These are phyloP conservation scores for Apeltes quadracus DNA, from an alignment of 2,113 vertebrate genomes.

Conservation along the genomic window DNA sequence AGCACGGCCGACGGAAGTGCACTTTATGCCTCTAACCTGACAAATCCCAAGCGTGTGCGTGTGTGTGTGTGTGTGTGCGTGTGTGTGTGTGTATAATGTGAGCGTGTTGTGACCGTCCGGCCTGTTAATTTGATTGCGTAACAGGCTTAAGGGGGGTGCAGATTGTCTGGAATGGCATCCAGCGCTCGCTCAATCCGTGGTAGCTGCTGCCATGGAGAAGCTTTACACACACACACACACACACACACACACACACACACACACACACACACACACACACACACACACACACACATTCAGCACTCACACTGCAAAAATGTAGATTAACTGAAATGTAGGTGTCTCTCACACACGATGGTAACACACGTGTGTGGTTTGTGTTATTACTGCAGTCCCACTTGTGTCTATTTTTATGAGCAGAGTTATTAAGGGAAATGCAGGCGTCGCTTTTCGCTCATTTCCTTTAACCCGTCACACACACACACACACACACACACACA, in stretches of 20 bases:
- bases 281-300: not conserved
- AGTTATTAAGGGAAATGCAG: constrained; percentile 43
- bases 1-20: constrained; percentile 45
- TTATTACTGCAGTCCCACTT: constrained; percentile 38
- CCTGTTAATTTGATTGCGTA: constrained; percentile 73
- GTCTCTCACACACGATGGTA: not conserved
- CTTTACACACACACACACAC: constrained; percentile 29
- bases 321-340: constrained; percentile 6
- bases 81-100: not conserved
- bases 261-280: constrained; percentile 15
- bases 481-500: not conserved
- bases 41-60: constrained; percentile 50
- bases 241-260: constrained; percentile 17
- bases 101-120: constrained; percentile 43
- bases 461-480: constrained; percentile 17
- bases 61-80: constrained; percentile 10
- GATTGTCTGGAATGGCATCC: constrained; percentile 75
- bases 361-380: constrained; percentile 14
- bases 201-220: constrained; percentile 56
- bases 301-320: no score
- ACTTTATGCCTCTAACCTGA: constrained; percentile 56
- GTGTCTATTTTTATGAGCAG: constrained; percentile 55
- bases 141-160: constrained; percentile 60
- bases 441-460: constrained; percentile 33
- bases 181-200: constrained; percentile 41